A percentile compares a stretch with the other conserved stretches of the same genome.
These are phyloP conservation scores for Acanthisitta chloris DNA, from an alignment of 2,113 vertebrate species.

Conservation along the genomic window DNA sequence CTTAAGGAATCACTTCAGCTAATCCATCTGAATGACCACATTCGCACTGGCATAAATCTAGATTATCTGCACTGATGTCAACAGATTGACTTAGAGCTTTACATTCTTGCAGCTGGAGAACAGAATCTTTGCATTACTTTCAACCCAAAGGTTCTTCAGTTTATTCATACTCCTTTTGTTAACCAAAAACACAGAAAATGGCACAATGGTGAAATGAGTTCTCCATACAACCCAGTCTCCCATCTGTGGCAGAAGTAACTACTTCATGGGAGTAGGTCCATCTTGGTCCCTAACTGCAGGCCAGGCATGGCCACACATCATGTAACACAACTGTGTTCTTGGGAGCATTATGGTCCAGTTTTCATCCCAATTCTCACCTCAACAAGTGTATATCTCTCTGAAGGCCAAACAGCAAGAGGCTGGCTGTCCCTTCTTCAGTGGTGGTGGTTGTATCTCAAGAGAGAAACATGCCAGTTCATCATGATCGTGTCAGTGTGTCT, in stretches of 20 bases:
- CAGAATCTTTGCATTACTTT: neutral
- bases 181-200: neutral
- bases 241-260: neutral
- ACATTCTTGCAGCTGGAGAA: neutral
- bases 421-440: neutral
- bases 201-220: neutral
- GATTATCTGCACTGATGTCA: neutral
- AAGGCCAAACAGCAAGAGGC: neutral
- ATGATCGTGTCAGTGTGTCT: neutral
- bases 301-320: fast-evolving
- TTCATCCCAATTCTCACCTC: neutral
- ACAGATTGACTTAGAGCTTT: neutral
- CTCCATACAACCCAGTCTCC: neutral
- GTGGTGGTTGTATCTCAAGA: neutral
- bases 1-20: neutral
- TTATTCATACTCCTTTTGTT: neutral
- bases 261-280: neutral
- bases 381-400: neutral
- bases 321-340: neutral
- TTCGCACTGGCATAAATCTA: neutral
- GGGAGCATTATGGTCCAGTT: neutral
- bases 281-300: neutral
- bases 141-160: neutral
- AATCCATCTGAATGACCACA: neutral
- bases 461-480: neutral